Conservation (phyloP, 2,888 invertebrate species). For the Tenodera sinensis region DNA sequence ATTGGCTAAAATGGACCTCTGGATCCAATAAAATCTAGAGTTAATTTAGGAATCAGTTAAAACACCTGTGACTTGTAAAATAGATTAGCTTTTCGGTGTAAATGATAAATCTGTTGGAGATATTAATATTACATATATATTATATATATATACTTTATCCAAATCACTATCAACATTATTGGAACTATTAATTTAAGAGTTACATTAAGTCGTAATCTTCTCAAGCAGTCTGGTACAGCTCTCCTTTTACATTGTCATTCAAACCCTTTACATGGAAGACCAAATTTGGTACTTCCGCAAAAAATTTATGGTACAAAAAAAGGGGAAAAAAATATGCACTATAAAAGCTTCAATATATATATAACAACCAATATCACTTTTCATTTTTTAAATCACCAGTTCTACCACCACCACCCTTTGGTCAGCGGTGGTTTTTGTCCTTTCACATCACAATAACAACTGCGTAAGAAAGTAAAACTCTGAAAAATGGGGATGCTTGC, state of each 20-base stretch:
- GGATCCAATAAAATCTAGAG: not conserved
- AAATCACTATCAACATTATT: not conserved
- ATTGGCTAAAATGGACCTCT: not conserved
- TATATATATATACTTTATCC: not conserved
- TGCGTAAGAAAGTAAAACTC: not conserved
- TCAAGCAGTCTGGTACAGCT: constrained; percentile 2
- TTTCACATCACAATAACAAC: not conserved
- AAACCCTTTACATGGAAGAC: not conserved
- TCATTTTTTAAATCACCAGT: not conserved
- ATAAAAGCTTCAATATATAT: constrained; percentile 12
- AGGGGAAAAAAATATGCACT: constrained; percentile 2
- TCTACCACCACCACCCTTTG: not conserved
- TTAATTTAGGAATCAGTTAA: not conserved
- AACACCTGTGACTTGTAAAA: not conserved
- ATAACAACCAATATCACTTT: constrained; percentile 12
- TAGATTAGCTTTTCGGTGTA: not conserved
- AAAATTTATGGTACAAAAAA: constrained; percentile 10
- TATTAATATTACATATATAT: not conserved
- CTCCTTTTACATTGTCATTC: not conserved
- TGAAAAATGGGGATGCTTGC: not conserved
- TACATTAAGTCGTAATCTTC: not conserved
- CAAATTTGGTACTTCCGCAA: not conserved
- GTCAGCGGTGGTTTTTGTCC: not conserved
- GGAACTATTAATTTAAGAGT: not conserved
- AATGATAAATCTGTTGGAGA: not conserved